These are phyloP conservation scores for Myotis findleyi DNA, from an alignment of 2,797 vertebrate species.

Conservation along the genomic window DNA sequence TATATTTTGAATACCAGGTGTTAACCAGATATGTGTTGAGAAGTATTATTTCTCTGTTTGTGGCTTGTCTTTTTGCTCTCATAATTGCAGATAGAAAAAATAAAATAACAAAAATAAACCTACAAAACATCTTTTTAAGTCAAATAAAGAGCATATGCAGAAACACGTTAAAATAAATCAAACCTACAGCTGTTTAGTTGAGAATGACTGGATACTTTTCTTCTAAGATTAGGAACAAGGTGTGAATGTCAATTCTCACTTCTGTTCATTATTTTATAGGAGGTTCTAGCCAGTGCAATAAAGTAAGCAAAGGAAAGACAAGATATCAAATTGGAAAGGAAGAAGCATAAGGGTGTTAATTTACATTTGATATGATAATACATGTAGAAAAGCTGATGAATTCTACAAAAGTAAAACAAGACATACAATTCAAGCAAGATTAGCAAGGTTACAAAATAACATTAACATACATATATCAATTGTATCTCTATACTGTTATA, in stretches of 20 bases:
- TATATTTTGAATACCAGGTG: background rate
- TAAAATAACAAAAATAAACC: too few species aligned
- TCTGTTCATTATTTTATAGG: too few species aligned
- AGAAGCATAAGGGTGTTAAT: background rate
- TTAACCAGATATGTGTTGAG: background rate
- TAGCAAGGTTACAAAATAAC: background rate
- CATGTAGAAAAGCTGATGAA: background rate
- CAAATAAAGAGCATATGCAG: background rate
- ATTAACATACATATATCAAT: background rate
- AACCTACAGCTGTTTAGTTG: background rate
- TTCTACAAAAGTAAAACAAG: background rate
- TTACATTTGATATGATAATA: background rate
- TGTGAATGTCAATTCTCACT: too few species aligned
- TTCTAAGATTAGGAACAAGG: too few species aligned
- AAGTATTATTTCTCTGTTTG: background rate
- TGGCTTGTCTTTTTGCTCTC: background rate
- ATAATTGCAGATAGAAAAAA: background rate
- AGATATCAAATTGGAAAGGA: background rate
- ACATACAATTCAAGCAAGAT: background rate
- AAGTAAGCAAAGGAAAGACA: background rate
- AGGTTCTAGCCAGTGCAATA: too few species aligned
- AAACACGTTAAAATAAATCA: background rate
- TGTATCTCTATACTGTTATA: background rate
- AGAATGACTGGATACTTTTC: background rate
- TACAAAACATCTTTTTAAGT: background rate